Conservation (phyloP, 2,888 invertebrate species). For the Dynastes maya region DNA sequence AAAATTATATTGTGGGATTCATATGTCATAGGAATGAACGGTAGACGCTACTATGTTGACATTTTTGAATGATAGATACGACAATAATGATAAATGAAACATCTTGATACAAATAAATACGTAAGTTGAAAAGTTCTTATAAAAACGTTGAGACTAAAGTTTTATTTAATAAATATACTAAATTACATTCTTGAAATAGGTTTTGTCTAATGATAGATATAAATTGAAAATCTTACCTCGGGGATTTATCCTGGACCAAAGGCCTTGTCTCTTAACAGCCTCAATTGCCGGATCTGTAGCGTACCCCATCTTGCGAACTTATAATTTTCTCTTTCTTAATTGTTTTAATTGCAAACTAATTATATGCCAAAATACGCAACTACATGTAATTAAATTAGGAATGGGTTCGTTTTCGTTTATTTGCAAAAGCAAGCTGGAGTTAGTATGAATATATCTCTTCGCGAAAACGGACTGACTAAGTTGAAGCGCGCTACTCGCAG, state of each 20-base stretch:
- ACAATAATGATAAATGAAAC: background rate
- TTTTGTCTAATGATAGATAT: background rate
- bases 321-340: background rate
- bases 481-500: constrained; percentile 25
- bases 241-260: constrained; percentile 44
- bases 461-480: constrained; percentile 26
- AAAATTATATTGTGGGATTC: no score
- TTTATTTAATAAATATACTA: background rate
- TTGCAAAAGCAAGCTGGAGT: background rate
- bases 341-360: no score
- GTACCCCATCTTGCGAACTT: constrained; percentile 45
- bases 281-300: constrained; percentile 45
- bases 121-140: background rate
- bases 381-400: no score
- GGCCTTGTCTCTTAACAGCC: constrained; percentile 34
- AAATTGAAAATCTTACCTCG: constrained; percentile 28
- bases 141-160: background rate
- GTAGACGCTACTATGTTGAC: background rate
- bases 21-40: background rate
- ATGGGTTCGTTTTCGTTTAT: background rate
- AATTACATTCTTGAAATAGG: background rate
- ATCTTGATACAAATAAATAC: background rate
- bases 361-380: no score
- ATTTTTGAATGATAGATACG: background rate
- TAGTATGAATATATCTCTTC: constrained; percentile 1